Percentiles rank a stretch among this genome's conserved stretches.
Conservation (phyloP, 2,113 vertebrate genomes). For the Gadus macrocephalus region DNA sequence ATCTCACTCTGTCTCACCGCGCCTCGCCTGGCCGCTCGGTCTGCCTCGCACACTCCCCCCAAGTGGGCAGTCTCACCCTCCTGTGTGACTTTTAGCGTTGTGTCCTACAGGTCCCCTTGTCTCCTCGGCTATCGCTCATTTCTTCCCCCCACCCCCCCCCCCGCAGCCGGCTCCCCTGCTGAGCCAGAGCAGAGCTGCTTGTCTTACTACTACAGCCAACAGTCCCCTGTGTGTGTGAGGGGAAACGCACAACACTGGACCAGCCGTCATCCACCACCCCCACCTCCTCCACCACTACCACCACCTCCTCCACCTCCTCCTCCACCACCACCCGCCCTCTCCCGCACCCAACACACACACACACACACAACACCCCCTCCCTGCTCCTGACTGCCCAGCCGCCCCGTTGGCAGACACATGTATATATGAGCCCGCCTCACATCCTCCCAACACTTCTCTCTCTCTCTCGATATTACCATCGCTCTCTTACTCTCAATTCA, state of each 20-base stretch:
- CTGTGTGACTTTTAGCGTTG: too few relatives aligned
- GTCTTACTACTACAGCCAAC: constrained; percentile 15
- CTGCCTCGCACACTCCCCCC: constrained; percentile 49
- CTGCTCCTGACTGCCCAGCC: background rate
- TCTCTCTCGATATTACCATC: background rate
- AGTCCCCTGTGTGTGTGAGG: background rate
- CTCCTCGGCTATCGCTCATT: constrained; percentile 10
- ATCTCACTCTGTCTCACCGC: constrained; percentile 30
- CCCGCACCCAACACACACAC: background rate
- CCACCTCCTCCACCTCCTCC: background rate
- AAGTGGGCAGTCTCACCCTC: constrained; percentile 13
- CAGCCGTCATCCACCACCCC: background rate
- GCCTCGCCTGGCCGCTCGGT: constrained; percentile 45
- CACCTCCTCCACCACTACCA: too few relatives aligned
- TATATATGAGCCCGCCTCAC: constrained; percentile 23
- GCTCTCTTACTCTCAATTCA: too few relatives aligned
- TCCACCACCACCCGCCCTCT: background rate
- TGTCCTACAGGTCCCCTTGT: constrained; percentile 2
- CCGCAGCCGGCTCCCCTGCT: constrained; percentile 15
- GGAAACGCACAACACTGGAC: constrained; percentile 2
- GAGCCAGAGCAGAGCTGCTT: constrained; percentile 34
- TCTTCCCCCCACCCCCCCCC: constrained; percentile 1
- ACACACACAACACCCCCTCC: background rate
- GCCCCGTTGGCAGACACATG: constrained; percentile 39
- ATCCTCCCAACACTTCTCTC: constrained; percentile 32